Conservation (phyloP, 2,888 invertebrate species). For the Phengaris arion region DNA sequence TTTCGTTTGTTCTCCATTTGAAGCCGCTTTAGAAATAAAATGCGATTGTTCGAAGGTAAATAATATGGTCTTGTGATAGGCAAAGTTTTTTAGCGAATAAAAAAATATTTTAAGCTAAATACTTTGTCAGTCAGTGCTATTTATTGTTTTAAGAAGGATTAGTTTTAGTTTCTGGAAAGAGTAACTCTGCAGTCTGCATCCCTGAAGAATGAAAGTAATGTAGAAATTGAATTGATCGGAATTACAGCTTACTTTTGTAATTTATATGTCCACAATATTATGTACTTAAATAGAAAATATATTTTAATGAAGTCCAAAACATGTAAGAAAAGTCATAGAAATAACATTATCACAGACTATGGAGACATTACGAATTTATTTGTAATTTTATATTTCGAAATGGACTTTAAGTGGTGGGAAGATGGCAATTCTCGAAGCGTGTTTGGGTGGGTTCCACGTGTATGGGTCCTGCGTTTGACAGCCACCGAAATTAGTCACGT, state of each 20-base stretch:
- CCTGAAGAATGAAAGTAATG: background rate
- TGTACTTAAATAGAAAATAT: too few relatives aligned
- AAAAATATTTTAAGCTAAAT: background rate
- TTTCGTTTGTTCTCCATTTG: constrained; percentile 18
- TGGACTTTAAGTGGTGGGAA: constrained; percentile 15
- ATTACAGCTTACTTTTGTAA: too few relatives aligned
- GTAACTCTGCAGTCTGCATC: background rate
- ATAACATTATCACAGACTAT: background rate
- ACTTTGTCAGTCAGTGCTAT: background rate
- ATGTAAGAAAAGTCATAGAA: background rate
- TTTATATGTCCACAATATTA: too few relatives aligned
- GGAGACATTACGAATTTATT: background rate
- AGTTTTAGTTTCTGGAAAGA: background rate
- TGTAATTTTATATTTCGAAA: background rate
- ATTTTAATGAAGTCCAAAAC: background rate
- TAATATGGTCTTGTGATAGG: background rate
- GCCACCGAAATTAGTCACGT: constrained; percentile 78
- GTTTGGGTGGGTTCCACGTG: constrained; percentile 56
- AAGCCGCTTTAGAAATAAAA: constrained; percentile 6
- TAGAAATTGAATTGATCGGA: too few relatives aligned
- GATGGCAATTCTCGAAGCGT: constrained; percentile 31
- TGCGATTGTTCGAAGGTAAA: constrained; percentile 11
- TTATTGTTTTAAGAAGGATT: background rate
- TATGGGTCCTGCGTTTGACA: constrained; percentile 67
- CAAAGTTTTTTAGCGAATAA: background rate